Evolutionary conservation across 2,888 invertebrate species (phyloP), one percentile per base, ranked within the genome.

Genomic region (Muschampia plurimacula): DNA sequence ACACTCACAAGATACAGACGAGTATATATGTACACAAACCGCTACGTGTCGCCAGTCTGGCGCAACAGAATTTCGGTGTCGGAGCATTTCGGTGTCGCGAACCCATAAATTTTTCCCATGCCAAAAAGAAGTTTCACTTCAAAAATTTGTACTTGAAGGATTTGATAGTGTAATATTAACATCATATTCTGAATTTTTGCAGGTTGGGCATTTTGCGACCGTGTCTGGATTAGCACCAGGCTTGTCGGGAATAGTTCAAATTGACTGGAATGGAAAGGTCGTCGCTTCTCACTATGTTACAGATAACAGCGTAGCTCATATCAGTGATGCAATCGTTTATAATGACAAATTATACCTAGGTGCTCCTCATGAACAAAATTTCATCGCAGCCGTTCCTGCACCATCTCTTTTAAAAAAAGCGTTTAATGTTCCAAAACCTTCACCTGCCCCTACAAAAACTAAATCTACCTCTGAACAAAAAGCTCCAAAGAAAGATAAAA

Each of bases 191-290:
- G 12, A 36, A 44, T 9, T 64, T 74, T 74, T 67, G 76, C 89
- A 96, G 95, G 92, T 97, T 81, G 97, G 97, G 0, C 95, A 96
- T 84, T 96, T 96, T 82, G 94, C 95, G 80, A 92, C 92, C 32
- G 3, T 91, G 0, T 77, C 86, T 1, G 78, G 83, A 0, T 63
- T 95, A 0, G 13, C 83, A 0, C 93, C 95, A 5, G 87, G 89
- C 44, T 88, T 95, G 67, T 83, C 95, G 4, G 96, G 96, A 0
- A 86, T 97, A 62, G 79, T 97, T 52, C 96, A 96, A 82, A 80
- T 97, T 0, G 96, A 97, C 82, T 96, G 96, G 94, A 95, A 95
- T 79, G 98, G 98, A 28, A 96, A 96, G 74, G 95, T 98, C 75
- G 84, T 97, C 6, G 96, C 96, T 39, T 95, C 96, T 6, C 94